Percentiles rank a stretch among this genome's conserved stretches.
Evolutionary conservation across 2,888 invertebrate species (phyloP).

Genomic region (Rhagium mordax): DNA sequence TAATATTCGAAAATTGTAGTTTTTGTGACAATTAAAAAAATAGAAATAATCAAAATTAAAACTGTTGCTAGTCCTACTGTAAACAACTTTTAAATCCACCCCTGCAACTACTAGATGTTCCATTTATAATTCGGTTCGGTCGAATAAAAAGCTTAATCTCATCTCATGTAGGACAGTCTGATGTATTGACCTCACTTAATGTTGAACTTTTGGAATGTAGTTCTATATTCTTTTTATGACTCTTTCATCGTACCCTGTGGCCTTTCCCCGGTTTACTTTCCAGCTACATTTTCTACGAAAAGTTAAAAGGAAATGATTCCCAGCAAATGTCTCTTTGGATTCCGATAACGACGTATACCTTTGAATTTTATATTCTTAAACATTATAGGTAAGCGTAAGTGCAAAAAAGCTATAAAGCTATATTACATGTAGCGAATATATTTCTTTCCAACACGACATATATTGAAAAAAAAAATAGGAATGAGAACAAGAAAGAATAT

Average conservation of each 20-base stretch:
- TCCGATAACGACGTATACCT: not conserved
- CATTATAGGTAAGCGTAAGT: too few species aligned
- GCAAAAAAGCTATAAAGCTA: too few species aligned
- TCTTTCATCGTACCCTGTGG: not conserved
- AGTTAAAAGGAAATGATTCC: not conserved
- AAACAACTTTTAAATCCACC: not conserved
- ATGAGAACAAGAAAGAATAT: too few species aligned
- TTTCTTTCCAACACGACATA: too few species aligned
- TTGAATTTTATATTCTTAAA: not conserved
- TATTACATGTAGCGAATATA: too few species aligned
- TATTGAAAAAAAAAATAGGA: too few species aligned
- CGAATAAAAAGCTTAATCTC: not conserved
- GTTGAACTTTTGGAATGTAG: not conserved
- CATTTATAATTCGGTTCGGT: not conserved
- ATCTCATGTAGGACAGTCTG: not conserved
- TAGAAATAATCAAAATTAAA: too few species aligned
- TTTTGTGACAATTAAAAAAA: too few species aligned
- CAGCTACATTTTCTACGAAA: not conserved
- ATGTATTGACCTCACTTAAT: conserved; percentile 5
- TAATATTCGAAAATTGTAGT: too few species aligned
- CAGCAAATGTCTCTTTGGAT: not conserved
- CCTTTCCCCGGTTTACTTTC: not conserved
- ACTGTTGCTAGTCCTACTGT: too few species aligned
- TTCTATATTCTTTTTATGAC: not conserved
- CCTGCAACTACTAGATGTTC: not conserved